Percentiles rank a stretch among this genome's conserved stretches.
These are phyloP conservation scores for Habrosyne pyritoides DNA, from an alignment of 2,888 invertebrate species.

Conservation along the genomic window DNA sequence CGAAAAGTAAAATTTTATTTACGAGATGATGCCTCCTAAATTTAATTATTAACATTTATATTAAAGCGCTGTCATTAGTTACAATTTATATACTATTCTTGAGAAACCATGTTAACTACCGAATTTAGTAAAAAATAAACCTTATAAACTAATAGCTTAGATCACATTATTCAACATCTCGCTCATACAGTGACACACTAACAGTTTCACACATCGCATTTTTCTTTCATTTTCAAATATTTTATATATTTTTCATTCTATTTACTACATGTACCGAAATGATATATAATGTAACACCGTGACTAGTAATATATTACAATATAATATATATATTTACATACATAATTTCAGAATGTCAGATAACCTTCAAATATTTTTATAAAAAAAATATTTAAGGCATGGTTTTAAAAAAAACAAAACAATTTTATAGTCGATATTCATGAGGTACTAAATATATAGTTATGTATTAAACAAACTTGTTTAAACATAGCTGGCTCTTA, in stretches of 20 bases:
- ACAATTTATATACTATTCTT: slow-evolving; percentile 16
- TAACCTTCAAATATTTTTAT: slow-evolving; percentile 50
- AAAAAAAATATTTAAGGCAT: slow-evolving; percentile 57
- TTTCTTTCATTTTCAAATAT: slow-evolving; percentile 23
- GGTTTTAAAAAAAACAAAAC: slow-evolving; percentile 13
- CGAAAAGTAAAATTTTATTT: slow-evolving; percentile 3
- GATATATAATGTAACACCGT: slow-evolving; percentile 37
- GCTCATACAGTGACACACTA: slow-evolving; percentile 46
- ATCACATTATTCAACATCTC: slow-evolving; percentile 69
- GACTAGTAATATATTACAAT: slow-evolving; percentile 64
- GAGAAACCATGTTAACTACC: slow-evolving; percentile 19
- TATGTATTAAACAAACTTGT: neutral
- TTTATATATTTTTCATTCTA: slow-evolving; percentile 43
- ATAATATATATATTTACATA: slow-evolving; percentile 34
- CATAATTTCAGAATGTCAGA: slow-evolving; percentile 23
- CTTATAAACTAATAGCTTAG: slow-evolving; percentile 59
- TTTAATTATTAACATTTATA: slow-evolving; percentile 19
- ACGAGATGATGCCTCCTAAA: slow-evolving; percentile 43
- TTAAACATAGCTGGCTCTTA: neutral
- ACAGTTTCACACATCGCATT: slow-evolving; percentile 56
- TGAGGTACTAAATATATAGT: slow-evolving; percentile 32
- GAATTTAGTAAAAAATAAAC: slow-evolving; percentile 33
- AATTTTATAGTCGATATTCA: slow-evolving; percentile 43
- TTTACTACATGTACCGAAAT: slow-evolving; percentile 47
- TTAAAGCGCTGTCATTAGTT: slow-evolving; percentile 38